These are phyloP conservation scores for Dugesia japonica DNA, from an alignment of 2,888 invertebrate genomes.

Conservation along the genomic window DNA sequence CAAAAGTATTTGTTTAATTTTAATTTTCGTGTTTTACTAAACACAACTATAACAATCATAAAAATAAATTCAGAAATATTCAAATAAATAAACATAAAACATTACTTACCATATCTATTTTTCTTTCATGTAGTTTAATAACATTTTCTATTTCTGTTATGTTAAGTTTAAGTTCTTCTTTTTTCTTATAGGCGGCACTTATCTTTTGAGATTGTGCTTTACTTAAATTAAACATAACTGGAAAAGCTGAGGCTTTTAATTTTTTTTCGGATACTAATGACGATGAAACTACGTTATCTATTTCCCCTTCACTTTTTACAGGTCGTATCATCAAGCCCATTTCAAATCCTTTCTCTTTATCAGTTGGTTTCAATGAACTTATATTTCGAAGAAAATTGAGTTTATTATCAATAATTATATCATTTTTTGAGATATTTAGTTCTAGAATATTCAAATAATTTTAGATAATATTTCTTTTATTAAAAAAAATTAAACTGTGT, in stretches of 20 bases:
- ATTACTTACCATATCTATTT: background rate
- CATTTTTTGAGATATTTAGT: background rate
- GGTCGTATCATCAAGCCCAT: background rate
- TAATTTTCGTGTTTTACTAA: too few relatives aligned
- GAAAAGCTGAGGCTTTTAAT: background rate
- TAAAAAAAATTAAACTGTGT: background rate
- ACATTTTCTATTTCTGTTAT: constrained; percentile 2
- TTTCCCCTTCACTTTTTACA: background rate
- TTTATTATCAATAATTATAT: background rate
- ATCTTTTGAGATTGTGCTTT: background rate
- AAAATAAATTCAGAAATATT: background rate
- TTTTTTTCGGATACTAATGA: background rate
- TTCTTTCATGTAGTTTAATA: background rate
- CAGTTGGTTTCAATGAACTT: background rate
- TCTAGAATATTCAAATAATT: background rate
- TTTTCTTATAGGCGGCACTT: background rate
- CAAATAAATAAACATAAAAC: background rate
- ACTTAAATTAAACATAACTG: background rate
- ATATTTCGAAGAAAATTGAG: background rate
- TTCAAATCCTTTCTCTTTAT: background rate
- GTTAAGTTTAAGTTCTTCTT: background rate
- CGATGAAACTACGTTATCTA: background rate
- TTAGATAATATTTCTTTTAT: background rate
- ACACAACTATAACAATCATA: background rate
- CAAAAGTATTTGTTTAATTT: too few relatives aligned